A percentile compares a stretch with the other conserved stretches of the same genome.
These are phyloP conservation scores for Junco hyemalis DNA, from an alignment of 2,113 vertebrate genomes.

Conservation along the genomic window DNA sequence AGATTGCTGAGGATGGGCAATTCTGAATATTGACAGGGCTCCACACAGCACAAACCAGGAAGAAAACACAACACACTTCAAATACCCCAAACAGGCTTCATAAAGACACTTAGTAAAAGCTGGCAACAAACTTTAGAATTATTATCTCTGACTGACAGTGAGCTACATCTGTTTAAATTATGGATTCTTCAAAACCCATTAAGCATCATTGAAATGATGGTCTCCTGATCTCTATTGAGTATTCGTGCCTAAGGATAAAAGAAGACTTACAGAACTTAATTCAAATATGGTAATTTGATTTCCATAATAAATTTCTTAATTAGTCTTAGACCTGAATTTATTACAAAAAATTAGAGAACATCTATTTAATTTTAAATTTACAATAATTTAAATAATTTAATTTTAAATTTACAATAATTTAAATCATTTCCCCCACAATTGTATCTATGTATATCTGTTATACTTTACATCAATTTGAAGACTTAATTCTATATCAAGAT, in stretches of 20 bases:
- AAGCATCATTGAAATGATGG: not conserved
- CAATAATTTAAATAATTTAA: not conserved
- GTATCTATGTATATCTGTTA: not conserved
- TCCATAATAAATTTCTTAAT: not conserved
- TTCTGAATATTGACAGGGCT: not conserved
- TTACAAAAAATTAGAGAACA: not conserved
- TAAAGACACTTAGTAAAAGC: not conserved
- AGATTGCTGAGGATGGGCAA: not conserved
- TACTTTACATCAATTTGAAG: not conserved
- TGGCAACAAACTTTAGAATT: not conserved
- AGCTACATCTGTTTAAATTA: not conserved
- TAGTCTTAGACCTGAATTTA: not conserved
- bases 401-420: not conserved
- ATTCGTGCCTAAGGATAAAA: not conserved
- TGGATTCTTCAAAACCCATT: not conserved
- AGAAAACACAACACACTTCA: not conserved
- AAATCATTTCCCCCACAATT: rapidly evolving
- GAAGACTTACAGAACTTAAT: not conserved
- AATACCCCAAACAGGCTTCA: not conserved
- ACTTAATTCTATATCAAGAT: not conserved
- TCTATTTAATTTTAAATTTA: not conserved
- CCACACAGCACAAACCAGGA: not conserved
- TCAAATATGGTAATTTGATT: not conserved
- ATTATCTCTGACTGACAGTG: not conserved
- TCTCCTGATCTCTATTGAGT: not conserved